These are phyloP conservation scores for Fundulus diaphanus DNA, from an alignment of 2,797 vertebrate species.

Conservation along the genomic window DNA sequence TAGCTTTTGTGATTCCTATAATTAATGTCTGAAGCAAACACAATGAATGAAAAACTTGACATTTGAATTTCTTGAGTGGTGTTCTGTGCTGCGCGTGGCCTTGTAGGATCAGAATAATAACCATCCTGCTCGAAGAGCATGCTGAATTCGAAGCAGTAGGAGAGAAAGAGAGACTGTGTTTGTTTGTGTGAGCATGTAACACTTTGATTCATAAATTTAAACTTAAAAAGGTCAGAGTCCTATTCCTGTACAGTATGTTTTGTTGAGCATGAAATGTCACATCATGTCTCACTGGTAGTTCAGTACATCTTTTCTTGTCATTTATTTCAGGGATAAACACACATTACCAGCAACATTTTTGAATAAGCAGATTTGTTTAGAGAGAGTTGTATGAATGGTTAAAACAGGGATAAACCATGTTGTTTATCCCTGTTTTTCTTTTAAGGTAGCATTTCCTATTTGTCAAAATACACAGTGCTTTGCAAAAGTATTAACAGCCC, in stretches of 20 bases:
- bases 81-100: constrained; percentile 4
- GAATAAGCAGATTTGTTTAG: constrained; percentile 19
- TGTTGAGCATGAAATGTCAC: constrained; percentile 71
- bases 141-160: constrained; percentile 8
- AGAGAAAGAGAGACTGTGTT: constrained; percentile 7
- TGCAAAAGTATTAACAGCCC: neutral
- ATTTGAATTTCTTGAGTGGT: neutral
- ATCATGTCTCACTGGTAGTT: constrained; percentile 58
- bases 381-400: neutral
- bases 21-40: neutral
- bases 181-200: constrained; percentile 6
- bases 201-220: constrained; percentile 52
- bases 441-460: neutral
- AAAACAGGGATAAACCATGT: neutral
- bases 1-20: neutral
- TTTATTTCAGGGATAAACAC: constrained; percentile 41
- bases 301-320: constrained; percentile 28
- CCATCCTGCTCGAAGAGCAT: neutral
- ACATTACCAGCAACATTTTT: constrained; percentile 8
- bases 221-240: constrained; percentile 69
- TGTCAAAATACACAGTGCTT: neutral
- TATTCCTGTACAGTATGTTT: constrained; percentile 51
- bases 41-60: neutral
- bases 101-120: constrained; percentile 15
- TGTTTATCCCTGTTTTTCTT: neutral